Evolutionary conservation across 2,888 invertebrate genomes (phyloP), one percentile per base, ranked within the genome.

Genomic region (Caradrina clavipalpis): DNA sequence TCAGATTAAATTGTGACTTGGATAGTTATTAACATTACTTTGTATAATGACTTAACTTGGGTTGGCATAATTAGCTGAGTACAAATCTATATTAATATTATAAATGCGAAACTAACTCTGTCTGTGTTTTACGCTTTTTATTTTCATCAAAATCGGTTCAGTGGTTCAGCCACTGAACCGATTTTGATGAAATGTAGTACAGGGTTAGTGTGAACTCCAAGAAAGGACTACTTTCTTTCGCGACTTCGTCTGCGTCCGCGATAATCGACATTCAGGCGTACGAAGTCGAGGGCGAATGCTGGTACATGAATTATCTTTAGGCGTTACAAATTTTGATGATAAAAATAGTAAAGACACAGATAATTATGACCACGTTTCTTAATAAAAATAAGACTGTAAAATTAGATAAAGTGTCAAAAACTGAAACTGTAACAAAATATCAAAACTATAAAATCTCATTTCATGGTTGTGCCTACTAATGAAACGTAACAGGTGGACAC

Each of bases 361-460:
- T 39, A 42, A n/a, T n/a, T 49, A 49, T 19, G n/a, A 35, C 11
- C 39, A 11, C 11, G 13, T 39, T 39, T 10, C 39, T 1, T 5
- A 22, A 7, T 45, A 50, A 50, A 31, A 57, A 57, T 19, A 47
- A 59, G 13, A 45, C 21, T 66, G 0, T 42, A 7, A 31, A 26
- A 51, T 59, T 1, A 4, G 42, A 19, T 26, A 31, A 17, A 42
- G 1, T 59, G 74, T 69, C 69, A 74, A 35, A 55, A 68, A 64
- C 10, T 60, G 21, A 47, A 73, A 76, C 64, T 19, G 21, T 42
- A 51, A 64, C 39, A 45, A 58, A 76, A 71, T 59, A 60, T 67
- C 15, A 73, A 69, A 71, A 62, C 45, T 17, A 17, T 45, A 17
- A 45, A 15, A 45, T 69, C 11, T 21, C 61, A 57, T 26, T 67